Base-by-base conservation (phyloP, 1,140 invertebrate species). In the Formica exsecta region DNA sequence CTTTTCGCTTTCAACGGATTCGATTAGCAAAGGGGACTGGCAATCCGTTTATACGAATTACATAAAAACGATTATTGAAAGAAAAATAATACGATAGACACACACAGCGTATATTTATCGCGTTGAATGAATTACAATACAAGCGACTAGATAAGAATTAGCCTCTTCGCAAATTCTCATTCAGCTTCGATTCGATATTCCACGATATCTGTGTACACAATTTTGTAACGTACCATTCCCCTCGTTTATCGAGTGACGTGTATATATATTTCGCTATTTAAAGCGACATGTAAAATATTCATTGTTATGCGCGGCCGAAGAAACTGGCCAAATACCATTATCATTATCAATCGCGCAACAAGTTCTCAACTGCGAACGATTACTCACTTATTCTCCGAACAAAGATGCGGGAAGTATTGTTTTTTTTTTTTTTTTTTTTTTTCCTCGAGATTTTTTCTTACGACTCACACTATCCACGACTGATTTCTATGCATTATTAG, bases 401-500 rank as follows among this genome's bases (percentile, higher is more conserved):
- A 22, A n/a, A 80, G 64, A 80, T 80, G 65, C 51, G 57, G 77
- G 77, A 80, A 80, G 77, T 80, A 57, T 70, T 80, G 48, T 51
- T 6, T 16, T 16, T 48, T 48, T 48, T n/a, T n/a, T n/a, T n/a
- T n/a, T n/a, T n/a, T n/a, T n/a, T n/a, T n/a, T n/a, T n/a, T n/a
- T n/a, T n/a, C n/a, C n/a, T n/a, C n/a, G n/a, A n/a, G n/a, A n/a
- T 48, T 11, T 48, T 29, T 29, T 29, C 57, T 80, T 70, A 51
- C 65, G 9, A 32, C 22, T 79, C 29, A n/a, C n/a, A 36, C 22
- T 68, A 79, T 68, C 13, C 59, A 36, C 57, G 25, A 19, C 11
- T 68, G 32, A 80, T 70, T 80, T 80, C 48, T 70, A 80, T 80
- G 48, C 65, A 80, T 80, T 80, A 80, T 68, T 80, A 80, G 77